Conservation (phyloP, 2,113 vertebrate genomes). For the Neopipo cinnamomea region DNA sequence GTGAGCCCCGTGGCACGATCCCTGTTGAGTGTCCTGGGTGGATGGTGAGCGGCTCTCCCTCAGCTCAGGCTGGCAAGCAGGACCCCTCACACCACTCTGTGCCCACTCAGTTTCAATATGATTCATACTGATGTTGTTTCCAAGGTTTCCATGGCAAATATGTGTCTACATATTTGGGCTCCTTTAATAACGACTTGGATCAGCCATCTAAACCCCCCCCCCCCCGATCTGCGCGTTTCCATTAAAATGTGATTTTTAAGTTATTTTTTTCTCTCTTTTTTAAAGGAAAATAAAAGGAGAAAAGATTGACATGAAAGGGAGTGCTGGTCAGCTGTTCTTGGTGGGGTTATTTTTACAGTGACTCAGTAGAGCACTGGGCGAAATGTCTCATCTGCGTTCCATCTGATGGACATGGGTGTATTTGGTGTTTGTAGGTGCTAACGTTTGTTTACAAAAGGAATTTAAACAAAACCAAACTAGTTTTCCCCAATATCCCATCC, state of each 20-base stretch:
- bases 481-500: slow-evolving; percentile 24
- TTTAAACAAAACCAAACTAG: not conserved
- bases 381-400: slow-evolving; percentile 42
- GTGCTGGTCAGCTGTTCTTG: slow-evolving; percentile 38
- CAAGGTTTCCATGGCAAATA: slow-evolving; percentile 39
- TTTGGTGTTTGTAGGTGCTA: slow-evolving; percentile 26
- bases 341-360: slow-evolving; percentile 58
- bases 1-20: accelerated
- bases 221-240: not conserved
- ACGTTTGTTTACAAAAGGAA: not conserved
- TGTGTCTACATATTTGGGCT: not conserved
- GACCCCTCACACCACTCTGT: not conserved
- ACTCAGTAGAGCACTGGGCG: slow-evolving; percentile 1
- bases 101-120: slow-evolving; percentile 47
- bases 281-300: not conserved
- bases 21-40: not conserved
- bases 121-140: slow-evolving; percentile 50
- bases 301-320: not conserved
- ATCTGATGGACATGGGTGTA: not conserved
- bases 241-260: not conserved
- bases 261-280: not conserved
- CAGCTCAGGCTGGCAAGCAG: not conserved
- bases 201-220: not conserved
- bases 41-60: accelerated
- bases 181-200: slow-evolving; percentile 12